Base-by-base conservation (phyloP, 2,797 vertebrate species). In the Etheostoma perlongum region DNA sequence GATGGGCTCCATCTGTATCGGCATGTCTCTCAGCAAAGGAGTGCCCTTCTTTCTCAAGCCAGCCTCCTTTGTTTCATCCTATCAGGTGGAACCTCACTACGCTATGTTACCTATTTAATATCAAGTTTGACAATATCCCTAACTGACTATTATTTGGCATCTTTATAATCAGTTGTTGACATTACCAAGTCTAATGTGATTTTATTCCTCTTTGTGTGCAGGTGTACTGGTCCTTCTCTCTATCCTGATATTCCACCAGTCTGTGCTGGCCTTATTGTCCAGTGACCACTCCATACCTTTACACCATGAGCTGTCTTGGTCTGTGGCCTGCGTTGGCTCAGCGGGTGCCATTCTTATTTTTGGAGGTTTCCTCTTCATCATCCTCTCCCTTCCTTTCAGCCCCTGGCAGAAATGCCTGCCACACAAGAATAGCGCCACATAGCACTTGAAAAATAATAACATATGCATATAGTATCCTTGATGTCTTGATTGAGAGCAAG, bases 21-120 rank as follows among this genome's bases (percentile, higher is more conserved):
- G 84, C 83, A 97, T 97, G 97, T 94, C 96, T 40, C 94, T 98
- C 87, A 97, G 94, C 79, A 97, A 97, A 91, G 96, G 95, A 18
- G 96, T 96, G 14, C 92, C 91, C 16, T 97, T 96, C 93, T 96
- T 98, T 75, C 93, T 98, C 70, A 97, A 97, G 71, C 96, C 96
- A 2, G 97, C 96, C 21, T 96, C 96, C 33, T 92, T 96, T 97
- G 96, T 88, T 97, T 97, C 75, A 93, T 96, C 81, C 79, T 97
- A 23, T 96, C 97, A 95, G 97, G 97, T 98, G 83, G 87, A 81
- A 76, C 44, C 19, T 59, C 25, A 72, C 23, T 21, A 33, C 51
- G 15, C 5, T 40, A 14, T 49, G 0, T n/a, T 12, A 6, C 13
- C 19, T n/a, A 13, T 48, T 47, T 27, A 19, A 23, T 23, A n/a